phyloP scores from a whole-genome alignment of 92 coral and sea anemone species.

The Siderastrea radians region DNA sequence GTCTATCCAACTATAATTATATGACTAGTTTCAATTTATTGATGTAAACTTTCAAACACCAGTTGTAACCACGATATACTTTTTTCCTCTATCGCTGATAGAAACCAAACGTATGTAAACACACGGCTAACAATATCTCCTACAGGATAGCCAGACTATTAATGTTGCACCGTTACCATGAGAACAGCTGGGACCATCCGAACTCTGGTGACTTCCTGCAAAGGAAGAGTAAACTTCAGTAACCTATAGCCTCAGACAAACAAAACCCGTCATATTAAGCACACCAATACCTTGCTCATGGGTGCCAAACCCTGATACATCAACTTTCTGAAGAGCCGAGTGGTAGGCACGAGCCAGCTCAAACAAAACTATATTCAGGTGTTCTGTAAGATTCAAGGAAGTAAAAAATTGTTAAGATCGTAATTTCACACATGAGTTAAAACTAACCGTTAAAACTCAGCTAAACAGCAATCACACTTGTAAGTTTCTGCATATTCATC shows the following conservation, averaged over 20 bases:
- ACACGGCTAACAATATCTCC: neutral
- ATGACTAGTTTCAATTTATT: too few species aligned
- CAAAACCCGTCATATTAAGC: too few species aligned
- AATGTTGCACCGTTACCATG: constrained; percentile 72
- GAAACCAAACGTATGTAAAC: too few species aligned
- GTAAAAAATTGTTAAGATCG: neutral
- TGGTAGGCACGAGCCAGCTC: constrained; percentile 91
- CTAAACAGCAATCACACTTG: too few species aligned
- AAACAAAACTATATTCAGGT: constrained; percentile 91
- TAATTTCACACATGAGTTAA: neutral
- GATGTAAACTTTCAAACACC: too few species aligned
- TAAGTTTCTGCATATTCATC: too few species aligned
- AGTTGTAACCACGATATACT: too few species aligned
- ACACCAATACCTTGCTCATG: constrained; percentile 66
- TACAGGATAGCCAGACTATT: neutral
- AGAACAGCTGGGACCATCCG: constrained; percentile 84
- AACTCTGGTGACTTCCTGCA: constrained; percentile 56
- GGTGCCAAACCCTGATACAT: constrained; percentile 76
- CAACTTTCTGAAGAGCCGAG: constrained; percentile 82
- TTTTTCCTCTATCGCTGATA: too few species aligned
- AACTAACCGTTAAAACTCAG: neutral
- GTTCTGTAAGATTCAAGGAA: constrained; percentile 58
- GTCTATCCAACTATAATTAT: too few species aligned
- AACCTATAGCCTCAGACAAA: neutral
- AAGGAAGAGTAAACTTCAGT: neutral